Evolutionary conservation across 2,113 vertebrate genomes (phyloP), one percentile per base, ranked within the genome.

Genomic region (Panthera uncia): DNA sequence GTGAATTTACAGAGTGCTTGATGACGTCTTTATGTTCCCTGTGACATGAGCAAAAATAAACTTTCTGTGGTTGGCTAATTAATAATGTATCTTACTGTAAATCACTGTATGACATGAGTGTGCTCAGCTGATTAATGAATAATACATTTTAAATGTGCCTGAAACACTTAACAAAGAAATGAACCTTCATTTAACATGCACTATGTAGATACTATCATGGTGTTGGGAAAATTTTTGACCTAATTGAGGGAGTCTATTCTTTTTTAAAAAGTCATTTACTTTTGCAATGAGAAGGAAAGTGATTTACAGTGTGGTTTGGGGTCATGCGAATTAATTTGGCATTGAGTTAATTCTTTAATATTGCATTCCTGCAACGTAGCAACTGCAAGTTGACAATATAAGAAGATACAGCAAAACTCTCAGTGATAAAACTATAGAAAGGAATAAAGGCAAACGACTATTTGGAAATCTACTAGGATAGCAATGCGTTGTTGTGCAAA

Each of bases 371-470:
- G 99, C 94, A 98, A 99, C 94, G 90, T 98, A 99, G 99, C 99
- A 99, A 99, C 99, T 99, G 99, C 99, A 99, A 99, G 99, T 99
- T 99, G 99, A 99, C 99, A 99, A 99, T 99, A 99, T 92, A 99
- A 98, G 98, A 99, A 99, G 98, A 99, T 98, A 98, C 23, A 98
- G 98, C 98, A 98, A 98, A 98, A 98, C 97, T 98, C 97, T 99
- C 92, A 98, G 93, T 99, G 99, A 99, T 99, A 99, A 99, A 98
- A 98, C 96, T 98, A 98, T 98, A 98, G 98, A 99, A 98, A 99
- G 98, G 99, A 99, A 98, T 99, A 99, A 99, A 99, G 99, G 99
- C 99, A 99, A 99, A 99, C 98, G 98, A 99, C 99, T 99, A 99
- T 99, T 98, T 98, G 98, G 99, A 99, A 98, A 98, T 99, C 99